Evolutionary conservation across 2,113 vertebrate genomes (phyloP).

Genomic region (Xenopus borealis): DNA sequence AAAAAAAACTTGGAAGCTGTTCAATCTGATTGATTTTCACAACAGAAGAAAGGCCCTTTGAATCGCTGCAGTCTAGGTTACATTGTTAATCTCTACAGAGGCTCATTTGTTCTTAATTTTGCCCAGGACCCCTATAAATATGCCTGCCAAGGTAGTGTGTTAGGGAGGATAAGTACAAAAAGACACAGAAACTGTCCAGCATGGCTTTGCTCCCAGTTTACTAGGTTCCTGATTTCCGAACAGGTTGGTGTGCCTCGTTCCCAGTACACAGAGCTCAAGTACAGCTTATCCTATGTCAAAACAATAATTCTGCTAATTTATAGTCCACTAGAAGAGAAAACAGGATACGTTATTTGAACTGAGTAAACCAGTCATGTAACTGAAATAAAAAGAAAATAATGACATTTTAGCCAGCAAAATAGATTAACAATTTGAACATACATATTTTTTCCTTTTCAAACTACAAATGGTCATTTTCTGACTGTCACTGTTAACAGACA

Average conservation of each 20-base stretch:
- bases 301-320: background rate
- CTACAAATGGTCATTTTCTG: background rate
- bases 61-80: slow-evolving; percentile 49
- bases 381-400: background rate
- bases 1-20: slow-evolving; percentile 50
- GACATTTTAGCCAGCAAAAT: background rate
- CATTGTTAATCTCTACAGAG: slow-evolving; percentile 51
- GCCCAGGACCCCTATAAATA: slow-evolving; percentile 59
- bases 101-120: slow-evolving; percentile 64
- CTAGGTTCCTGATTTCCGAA: slow-evolving; percentile 16
- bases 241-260: slow-evolving; percentile 19
- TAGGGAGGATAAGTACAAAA: slow-evolving; percentile 51
- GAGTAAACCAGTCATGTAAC: background rate
- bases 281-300: slow-evolving; percentile 6
- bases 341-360: background rate
- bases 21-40: slow-evolving; percentile 48
- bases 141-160: slow-evolving; percentile 53
- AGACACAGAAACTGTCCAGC: slow-evolving; percentile 49
- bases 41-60: slow-evolving; percentile 45
- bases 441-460: background rate
- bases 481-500: background rate
- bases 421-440: background rate
- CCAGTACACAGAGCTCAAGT: slow-evolving; percentile 22
- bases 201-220: slow-evolving; percentile 46
- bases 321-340: background rate